A percentile compares a stretch with the other conserved stretches of the same genome.
Conservation (phyloP, 2,113 vertebrate species). For the chimpanzee (Pan troglodytes) region NHGRI_mPanTro3-v2.1_pri NC_072398.2:85808501-85809000, state of each 20-base stretch:
- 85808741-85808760: neutral
- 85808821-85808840: neutral
- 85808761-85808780: neutral
- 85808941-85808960: neutral
- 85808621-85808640: neutral
- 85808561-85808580: neutral
- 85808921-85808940: neutral
- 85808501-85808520: neutral
- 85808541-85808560: neutral
- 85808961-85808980: neutral
- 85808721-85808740: neutral
- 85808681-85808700: neutral
- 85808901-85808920: neutral
- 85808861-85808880: neutral
- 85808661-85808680: constrained; percentile 1
- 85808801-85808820: neutral
- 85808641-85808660: neutral
- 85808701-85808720: neutral
- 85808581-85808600: neutral
- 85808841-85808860: neutral
- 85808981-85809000: neutral
- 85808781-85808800: neutral
- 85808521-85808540: neutral
- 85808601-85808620: neutral
- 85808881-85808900: neutral